Conservation (phyloP, 2,113 vertebrate species). For the Cryptoleucopteryx plumbea region DNA sequence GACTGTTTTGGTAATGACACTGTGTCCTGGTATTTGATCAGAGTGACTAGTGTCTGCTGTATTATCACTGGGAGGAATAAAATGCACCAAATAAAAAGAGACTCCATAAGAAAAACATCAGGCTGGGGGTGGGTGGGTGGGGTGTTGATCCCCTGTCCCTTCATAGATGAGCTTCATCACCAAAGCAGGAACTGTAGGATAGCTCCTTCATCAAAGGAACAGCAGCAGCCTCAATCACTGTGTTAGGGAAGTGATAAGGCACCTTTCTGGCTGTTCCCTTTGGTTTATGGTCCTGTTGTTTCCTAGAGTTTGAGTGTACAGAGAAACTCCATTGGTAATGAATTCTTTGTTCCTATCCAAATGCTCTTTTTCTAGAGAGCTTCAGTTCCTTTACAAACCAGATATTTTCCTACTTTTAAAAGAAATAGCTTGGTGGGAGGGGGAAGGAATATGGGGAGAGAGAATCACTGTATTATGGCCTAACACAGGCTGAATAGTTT, state of each 20-base stretch:
- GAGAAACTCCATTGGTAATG: neutral
- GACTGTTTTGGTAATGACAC: neutral
- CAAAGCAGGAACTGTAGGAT: neutral
- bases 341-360: neutral
- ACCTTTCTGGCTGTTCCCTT: neutral
- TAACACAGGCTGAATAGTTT: neutral
- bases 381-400: neutral
- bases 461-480: neutral
- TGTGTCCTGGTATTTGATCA: neutral
- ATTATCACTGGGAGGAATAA: neutral
- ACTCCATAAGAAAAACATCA: neutral
- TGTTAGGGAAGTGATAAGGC: neutral
- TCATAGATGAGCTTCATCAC: neutral
- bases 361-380: neutral
- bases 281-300: neutral
- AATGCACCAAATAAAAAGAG: neutral
- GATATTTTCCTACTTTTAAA: neutral
- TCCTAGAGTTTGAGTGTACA: neutral
- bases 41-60: neutral
- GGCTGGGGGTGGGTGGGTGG: neutral
- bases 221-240: neutral
- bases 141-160: neutral
- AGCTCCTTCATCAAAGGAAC: neutral
- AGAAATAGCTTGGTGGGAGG: neutral
- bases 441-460: neutral